These are phyloP conservation scores for Drosophila pseudoobscura DNA, from an alignment of 1,140 invertebrate genomes.

Conservation along the genomic window DNA sequence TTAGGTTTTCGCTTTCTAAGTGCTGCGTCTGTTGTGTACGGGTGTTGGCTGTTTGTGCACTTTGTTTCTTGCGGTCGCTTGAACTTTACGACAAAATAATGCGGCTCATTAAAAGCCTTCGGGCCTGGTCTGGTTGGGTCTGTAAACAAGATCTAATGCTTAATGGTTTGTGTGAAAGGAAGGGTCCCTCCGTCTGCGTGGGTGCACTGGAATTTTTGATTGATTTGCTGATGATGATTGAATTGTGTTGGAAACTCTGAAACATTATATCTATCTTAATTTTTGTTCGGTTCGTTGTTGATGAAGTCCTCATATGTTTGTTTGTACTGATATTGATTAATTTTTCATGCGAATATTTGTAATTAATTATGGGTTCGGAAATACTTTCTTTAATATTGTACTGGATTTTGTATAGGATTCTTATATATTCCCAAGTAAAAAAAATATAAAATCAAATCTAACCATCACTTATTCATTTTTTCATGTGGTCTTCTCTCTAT, in stretches of 20 bases:
- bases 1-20: slow-evolving; percentile 47
- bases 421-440: neutral
- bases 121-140: slow-evolving; percentile 2
- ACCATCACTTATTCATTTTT: too few species aligned
- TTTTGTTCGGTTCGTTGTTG: too few species aligned
- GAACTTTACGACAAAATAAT: slow-evolving; percentile 61
- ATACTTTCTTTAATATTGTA: neutral
- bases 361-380: too few species aligned
- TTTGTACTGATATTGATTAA: too few species aligned
- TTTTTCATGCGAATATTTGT: too few species aligned
- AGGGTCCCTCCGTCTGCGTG: slow-evolving; percentile 15
- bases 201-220: slow-evolving; percentile 21
- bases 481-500: too few species aligned
- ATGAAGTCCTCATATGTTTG: too few species aligned
- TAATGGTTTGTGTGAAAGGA: slow-evolving; percentile 31
- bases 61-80: slow-evolving; percentile 67
- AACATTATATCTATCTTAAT: neutral
- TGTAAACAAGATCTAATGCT: slow-evolving; percentile 35
- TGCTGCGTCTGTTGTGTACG: slow-evolving; percentile 16
- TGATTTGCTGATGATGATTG: slow-evolving; percentile 22
- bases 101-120: slow-evolving; percentile 49
- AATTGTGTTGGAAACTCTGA: slow-evolving; percentile 25
- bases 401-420: too few species aligned
- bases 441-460: too few species aligned
- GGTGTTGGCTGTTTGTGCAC: slow-evolving; percentile 39